Conservation (phyloP, 2,113 vertebrate genomes). For the Spea bombifrons region DNA sequence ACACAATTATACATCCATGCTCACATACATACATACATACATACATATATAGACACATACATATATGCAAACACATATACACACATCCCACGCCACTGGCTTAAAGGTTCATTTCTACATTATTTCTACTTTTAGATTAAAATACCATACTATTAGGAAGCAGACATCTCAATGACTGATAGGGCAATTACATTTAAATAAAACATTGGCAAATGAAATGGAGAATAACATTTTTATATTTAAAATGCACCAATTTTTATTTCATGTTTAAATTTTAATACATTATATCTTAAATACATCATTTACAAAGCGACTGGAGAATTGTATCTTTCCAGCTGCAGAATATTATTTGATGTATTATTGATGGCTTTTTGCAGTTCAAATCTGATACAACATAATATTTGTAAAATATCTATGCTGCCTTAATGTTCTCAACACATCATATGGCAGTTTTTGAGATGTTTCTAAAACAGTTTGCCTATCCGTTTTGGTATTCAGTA, state of each 20-base stretch:
- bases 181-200: constrained; percentile 31
- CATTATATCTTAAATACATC: constrained; percentile 2
- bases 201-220: constrained; percentile 16
- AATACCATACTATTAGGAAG: neutral
- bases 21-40: too few species aligned
- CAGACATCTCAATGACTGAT: constrained; percentile 1
- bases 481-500: too few species aligned
- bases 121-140: neutral
- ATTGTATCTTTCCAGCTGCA: neutral
- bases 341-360: constrained; percentile 32
- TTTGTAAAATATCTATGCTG: constrained; percentile 1
- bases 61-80: too few species aligned
- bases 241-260: constrained; percentile 12
- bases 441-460: too few species aligned
- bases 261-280: constrained; percentile 35
- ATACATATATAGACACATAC: too few species aligned
- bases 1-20: too few species aligned
- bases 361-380: constrained; percentile 27
- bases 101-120: too few species aligned
- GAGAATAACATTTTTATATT: neutral
- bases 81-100: too few species aligned
- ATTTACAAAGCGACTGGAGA: constrained; percentile 13
- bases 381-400: constrained; percentile 22
- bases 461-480: too few species aligned
- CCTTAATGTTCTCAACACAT: too few species aligned